A percentile compares a stretch with the other conserved stretches of the same genome.
Evolutionary conservation across 1,140 invertebrate species (phyloP).

Genomic region (Diorhabda carinulata): DNA sequence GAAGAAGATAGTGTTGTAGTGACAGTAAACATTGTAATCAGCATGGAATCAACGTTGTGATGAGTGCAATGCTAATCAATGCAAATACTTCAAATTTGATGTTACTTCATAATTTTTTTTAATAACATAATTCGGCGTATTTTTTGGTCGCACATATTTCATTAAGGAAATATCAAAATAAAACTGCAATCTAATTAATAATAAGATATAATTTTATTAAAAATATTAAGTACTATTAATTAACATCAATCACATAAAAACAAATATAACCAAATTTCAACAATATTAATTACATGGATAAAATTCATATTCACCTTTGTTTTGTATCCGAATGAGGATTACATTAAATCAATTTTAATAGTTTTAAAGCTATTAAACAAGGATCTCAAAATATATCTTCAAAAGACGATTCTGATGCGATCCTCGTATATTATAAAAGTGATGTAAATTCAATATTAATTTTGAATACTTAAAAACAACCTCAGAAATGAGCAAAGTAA

Average conservation of each 20-base stretch:
- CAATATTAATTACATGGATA: neutral
- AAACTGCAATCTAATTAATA: neutral
- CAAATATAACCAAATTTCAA: constrained; percentile 17
- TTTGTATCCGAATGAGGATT: neutral
- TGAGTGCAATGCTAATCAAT: no score
- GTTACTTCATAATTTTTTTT: no score
- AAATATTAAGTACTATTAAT: constrained; percentile 44
- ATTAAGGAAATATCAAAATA: no score
- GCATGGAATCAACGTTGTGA: no score
- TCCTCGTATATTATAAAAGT: neutral
- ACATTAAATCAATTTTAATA: neutral
- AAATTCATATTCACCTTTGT: constrained; percentile 2
- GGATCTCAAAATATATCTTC: no score
- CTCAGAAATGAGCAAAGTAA: constrained; percentile 1
- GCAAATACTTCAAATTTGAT: no score
- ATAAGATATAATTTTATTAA: constrained; percentile 41
- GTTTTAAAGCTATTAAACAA: no score
- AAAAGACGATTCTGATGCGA: neutral
- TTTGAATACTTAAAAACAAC: constrained; percentile 4
- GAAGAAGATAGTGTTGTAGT: no score
- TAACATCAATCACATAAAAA: constrained; percentile 42
- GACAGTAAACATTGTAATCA: no score
- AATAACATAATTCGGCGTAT: no score
- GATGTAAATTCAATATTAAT: neutral
- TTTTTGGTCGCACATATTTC: no score